Evolutionary conservation across 2,797 vertebrate species (phyloP), one percentile per base, ranked within the genome.

Genomic region (Galagoides demidoff): DNA sequence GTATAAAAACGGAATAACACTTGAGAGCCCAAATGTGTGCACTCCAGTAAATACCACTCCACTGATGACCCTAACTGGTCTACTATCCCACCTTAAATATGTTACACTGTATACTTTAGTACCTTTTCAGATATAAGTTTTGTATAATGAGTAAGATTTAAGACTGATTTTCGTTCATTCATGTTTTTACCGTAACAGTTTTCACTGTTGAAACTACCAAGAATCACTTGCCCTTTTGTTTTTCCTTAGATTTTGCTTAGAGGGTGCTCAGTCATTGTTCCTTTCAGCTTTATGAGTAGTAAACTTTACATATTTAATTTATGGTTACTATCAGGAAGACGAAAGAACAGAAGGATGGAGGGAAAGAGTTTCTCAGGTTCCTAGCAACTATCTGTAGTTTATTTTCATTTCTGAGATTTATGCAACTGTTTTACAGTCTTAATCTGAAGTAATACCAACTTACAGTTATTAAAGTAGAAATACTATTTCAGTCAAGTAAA

Each of bases 331-430:
- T 85, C 63, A 83, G 25, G 81, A 92, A 85, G 39, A 86, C 43
- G 68, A 90, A 77, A 85, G 3, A 66, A 68, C 27, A 73, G 66
- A 17, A 84, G 39, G 71, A 84, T 29, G 34, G 27, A 90, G 34
- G 6, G 20, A 64, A 45, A 76, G 39, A 71, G 4, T 64, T 87
- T 37, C 27, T 92, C 52, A 11, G 14, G 20, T 59, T 88, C 27
- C 34, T 71, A 61, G 7, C 27, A 88, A 82, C 6, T 78, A 34
- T 59, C 4, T 39, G 22, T 81, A 43, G 57, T 49, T 49, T 66
- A 90, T 55, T 90, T 90, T 95, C 52, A 66, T 55, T 94, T 64
- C 25, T 85, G 45, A 87, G 61, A 29, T 23, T 49, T 85, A 92
- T 5, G 17, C 61, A 61, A 64, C 3, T 52, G 0, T 88, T 79